Conservation (phyloP, 1,140 invertebrate genomes). For the Drosophila athabasca region DNA sequence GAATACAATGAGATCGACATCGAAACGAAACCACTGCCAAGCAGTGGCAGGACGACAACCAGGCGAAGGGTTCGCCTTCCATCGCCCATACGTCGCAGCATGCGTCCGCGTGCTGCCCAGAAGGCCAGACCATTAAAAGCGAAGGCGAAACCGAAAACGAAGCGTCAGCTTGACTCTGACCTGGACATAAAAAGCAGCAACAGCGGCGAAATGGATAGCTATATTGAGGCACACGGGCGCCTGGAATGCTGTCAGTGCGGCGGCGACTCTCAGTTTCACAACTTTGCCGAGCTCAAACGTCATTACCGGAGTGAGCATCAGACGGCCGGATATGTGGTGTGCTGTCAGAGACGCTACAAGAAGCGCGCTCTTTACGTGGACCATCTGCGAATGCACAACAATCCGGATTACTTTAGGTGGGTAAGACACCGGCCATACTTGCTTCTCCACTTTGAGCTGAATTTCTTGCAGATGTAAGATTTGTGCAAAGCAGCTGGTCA, state of each 20-base stretch:
- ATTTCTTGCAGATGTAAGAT: conserved; percentile 37
- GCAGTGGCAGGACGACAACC: not conserved
- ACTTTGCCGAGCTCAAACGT: conserved; percentile 43
- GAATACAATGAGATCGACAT: conserved; percentile 45
- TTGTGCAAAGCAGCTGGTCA: conserved; percentile 48
- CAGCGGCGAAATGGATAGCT: conserved; percentile 38
- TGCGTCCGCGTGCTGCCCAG: conserved; percentile 19
- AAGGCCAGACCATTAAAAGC: conserved; percentile 5
- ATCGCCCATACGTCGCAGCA: conserved; percentile 26
- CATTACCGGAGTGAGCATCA: conserved; percentile 46
- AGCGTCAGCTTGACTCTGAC: conserved; percentile 12
- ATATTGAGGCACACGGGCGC: conserved; percentile 36
- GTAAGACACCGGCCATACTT: not conserved
- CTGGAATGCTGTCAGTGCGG: conserved; percentile 39
- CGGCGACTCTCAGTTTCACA: conserved; percentile 14
- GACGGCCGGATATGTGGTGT: conserved; percentile 48
- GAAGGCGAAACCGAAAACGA: conserved; percentile 30
- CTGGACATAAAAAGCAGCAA: conserved; percentile 12
- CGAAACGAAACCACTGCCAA: conserved; percentile 6
- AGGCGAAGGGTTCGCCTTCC: conserved; percentile 12
- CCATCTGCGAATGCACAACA: conserved; percentile 57
- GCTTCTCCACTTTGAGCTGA: not conserved
- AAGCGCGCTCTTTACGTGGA: conserved; percentile 59
- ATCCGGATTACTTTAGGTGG: conserved; percentile 59
- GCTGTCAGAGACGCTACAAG: conserved; percentile 57